phyloP scores from a whole-genome alignment of 2,797 vertebrate species.

The Lindbergichthys nudifrons region DNA sequence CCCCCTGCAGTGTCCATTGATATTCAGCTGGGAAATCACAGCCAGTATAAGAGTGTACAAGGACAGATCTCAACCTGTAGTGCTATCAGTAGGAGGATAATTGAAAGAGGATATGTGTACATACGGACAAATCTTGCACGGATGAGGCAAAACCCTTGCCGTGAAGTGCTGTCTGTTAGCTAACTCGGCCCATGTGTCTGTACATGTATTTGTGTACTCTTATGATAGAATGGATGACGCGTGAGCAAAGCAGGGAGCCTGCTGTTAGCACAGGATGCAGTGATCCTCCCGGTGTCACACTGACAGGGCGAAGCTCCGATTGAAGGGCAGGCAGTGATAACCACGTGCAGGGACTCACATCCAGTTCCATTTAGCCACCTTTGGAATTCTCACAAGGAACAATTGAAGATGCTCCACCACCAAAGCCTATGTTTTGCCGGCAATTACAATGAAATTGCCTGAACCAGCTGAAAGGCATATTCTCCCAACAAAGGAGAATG shows the following conservation, averaged over 20 bases:
- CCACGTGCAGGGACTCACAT: constrained; percentile 69
- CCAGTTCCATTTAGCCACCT: constrained; percentile 71
- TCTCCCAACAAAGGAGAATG: constrained; percentile 48
- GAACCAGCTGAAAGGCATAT: constrained; percentile 72
- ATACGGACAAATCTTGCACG: constrained; percentile 26
- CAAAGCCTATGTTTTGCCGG: constrained; percentile 69
- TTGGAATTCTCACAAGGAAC: constrained; percentile 75
- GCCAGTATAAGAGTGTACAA: constrained; percentile 7
- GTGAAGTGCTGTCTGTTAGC: constrained; percentile 27
- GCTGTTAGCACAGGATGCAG: constrained; percentile 67
- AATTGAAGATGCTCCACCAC: constrained; percentile 48
- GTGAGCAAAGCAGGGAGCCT: constrained; percentile 47
- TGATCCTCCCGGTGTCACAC: constrained; percentile 65
- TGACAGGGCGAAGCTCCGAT: constrained; percentile 60
- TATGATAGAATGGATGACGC: constrained; percentile 23
- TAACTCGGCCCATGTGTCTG: constrained; percentile 22
- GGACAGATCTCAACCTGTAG: constrained; percentile 45
- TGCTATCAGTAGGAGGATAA: constrained; percentile 51
- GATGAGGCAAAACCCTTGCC: constrained; percentile 32
- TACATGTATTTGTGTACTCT: constrained; percentile 30
- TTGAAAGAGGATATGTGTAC: constrained; percentile 54
- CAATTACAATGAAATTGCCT: constrained; percentile 81
- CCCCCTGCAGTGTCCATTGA: constrained; percentile 58
- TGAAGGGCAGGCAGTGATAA: constrained; percentile 73
- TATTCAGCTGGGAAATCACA: constrained; percentile 66